phyloP scores from a whole-genome alignment of 2,888 invertebrate species.

The Agrilus cyanescens region DNA sequence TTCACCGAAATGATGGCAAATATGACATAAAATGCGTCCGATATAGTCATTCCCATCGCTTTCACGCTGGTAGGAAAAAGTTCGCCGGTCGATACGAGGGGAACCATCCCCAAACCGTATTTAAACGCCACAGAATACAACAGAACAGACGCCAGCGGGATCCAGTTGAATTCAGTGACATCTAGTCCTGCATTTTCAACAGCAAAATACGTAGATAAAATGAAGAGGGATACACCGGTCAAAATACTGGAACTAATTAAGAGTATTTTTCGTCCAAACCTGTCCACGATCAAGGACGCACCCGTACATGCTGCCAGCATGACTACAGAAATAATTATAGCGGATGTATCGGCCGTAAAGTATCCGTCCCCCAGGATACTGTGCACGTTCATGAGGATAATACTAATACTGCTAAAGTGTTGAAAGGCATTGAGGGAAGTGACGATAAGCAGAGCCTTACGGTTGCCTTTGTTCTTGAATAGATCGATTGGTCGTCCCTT shows the following conservation, averaged over 20 bases:
- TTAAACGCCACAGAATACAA: slow-evolving; percentile 30
- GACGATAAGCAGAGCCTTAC: slow-evolving; percentile 31
- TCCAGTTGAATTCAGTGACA: slow-evolving; percentile 26
- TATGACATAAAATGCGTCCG: slow-evolving; percentile 29
- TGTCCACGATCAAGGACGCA: slow-evolving; percentile 27
- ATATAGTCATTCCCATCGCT: slow-evolving; percentile 32
- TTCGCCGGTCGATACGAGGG: slow-evolving; percentile 33
- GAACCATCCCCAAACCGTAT: slow-evolving; percentile 31
- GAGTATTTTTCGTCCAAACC: slow-evolving; percentile 28
- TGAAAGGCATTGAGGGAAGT: slow-evolving; percentile 29
- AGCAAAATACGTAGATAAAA: slow-evolving; percentile 28
- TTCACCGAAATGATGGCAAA: slow-evolving; percentile 27
- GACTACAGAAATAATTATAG: slow-evolving; percentile 29
- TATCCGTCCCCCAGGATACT: slow-evolving; percentile 28
- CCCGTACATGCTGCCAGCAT: slow-evolving; percentile 27
- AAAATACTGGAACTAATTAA: slow-evolving; percentile 26
- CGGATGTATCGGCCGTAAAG: slow-evolving; percentile 24
- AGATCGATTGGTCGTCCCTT: slow-evolving; percentile 29
- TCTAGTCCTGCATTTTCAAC: slow-evolving; percentile 23
- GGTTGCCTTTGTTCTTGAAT: slow-evolving; percentile 27
- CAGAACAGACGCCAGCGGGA: slow-evolving; percentile 30
- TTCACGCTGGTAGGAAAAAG: slow-evolving; percentile 33
- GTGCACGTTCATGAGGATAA: slow-evolving; percentile 34
- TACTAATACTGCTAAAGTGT: slow-evolving; percentile 31
- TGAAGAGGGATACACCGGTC: slow-evolving; percentile 26